Conservation (phyloP, 1,140 invertebrate species). For the Tenebrio molitor region DNA sequence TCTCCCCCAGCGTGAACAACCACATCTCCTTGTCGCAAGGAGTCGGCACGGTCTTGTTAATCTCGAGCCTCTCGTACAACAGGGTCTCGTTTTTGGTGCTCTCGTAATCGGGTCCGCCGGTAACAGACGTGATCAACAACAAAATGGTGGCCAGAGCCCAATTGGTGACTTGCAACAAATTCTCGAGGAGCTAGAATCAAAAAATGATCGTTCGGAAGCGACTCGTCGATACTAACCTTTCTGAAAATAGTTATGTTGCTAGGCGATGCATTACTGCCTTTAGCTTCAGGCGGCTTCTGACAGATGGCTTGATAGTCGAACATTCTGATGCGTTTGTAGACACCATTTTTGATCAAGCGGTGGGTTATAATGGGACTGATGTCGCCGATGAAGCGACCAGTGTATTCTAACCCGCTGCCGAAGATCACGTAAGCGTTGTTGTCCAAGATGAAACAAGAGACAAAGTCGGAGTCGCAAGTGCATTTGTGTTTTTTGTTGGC, state of each 20-base stretch:
- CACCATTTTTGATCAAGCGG: conserved; percentile 79
- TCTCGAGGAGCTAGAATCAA: conserved; percentile 49
- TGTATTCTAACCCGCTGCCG: conserved; percentile 77
- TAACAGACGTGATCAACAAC: conserved; percentile 50
- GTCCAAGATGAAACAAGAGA: conserved; percentile 87
- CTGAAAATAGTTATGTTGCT: conserved; percentile 21
- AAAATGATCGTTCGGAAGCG: background rate
- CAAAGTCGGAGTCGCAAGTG: conserved; percentile 78
- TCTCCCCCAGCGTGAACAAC: conserved; percentile 64
- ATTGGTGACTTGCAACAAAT: conserved; percentile 50
- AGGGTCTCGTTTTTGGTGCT: conserved; percentile 57
- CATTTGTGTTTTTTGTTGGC: conserved; percentile 67
- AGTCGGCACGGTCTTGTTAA: conserved; percentile 75
- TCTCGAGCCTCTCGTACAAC: conserved; percentile 62
- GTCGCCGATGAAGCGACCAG: conserved; percentile 89
- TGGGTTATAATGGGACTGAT: conserved; percentile 84
- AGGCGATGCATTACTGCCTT: conserved; percentile 42
- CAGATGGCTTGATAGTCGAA: conserved; percentile 94
- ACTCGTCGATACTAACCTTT: conserved; percentile 36
- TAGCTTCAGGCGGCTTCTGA: conserved; percentile 55
- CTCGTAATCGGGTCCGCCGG: conserved; percentile 44
- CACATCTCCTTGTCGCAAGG: conserved; percentile 81
- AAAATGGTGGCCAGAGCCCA: conserved; percentile 45
- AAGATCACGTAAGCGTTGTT: conserved; percentile 90
- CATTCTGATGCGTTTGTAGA: conserved; percentile 82